Conservation (phyloP, 2,888 invertebrate species). For the Timema cristinae region DNA sequence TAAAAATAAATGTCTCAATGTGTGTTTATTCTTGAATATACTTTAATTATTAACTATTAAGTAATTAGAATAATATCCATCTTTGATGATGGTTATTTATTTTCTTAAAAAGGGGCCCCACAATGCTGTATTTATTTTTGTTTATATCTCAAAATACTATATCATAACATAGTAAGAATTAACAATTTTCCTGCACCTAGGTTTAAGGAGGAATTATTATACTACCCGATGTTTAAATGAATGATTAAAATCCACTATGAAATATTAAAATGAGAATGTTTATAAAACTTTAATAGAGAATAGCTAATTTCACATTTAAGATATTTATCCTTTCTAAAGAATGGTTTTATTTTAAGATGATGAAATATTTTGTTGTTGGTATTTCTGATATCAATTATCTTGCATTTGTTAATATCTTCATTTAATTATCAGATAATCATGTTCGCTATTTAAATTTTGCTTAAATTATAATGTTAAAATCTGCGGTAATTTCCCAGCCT, state of each 20-base stretch:
- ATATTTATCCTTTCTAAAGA: too few relatives aligned
- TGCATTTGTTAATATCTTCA: too few relatives aligned
- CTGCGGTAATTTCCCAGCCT: not conserved
- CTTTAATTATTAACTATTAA: constrained; percentile 23
- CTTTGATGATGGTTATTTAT: constrained; percentile 23
- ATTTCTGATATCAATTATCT: too few relatives aligned
- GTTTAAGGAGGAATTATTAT: constrained; percentile 23
- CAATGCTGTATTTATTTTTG: constrained; percentile 22
- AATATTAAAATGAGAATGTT: too few relatives aligned
- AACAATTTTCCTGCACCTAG: constrained; percentile 26
- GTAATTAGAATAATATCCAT: constrained; percentile 18
- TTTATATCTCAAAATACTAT: constrained; percentile 21
- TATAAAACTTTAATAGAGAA: too few relatives aligned
- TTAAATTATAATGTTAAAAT: not conserved
- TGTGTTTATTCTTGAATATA: constrained; percentile 21
- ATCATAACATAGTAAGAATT: constrained; percentile 22
- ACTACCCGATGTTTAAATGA: not conserved
- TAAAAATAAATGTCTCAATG: constrained; percentile 17
- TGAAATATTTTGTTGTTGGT: too few relatives aligned
- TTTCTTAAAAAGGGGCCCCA: constrained; percentile 28
- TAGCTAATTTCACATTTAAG: too few relatives aligned
- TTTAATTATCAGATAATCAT: too few relatives aligned
- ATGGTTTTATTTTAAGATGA: too few relatives aligned
- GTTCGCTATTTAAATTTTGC: constrained; percentile 7
- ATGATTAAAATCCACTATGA: too few relatives aligned